Conservation (phyloP, 2,888 invertebrate species). For the Dynastes hyllus region DNA sequence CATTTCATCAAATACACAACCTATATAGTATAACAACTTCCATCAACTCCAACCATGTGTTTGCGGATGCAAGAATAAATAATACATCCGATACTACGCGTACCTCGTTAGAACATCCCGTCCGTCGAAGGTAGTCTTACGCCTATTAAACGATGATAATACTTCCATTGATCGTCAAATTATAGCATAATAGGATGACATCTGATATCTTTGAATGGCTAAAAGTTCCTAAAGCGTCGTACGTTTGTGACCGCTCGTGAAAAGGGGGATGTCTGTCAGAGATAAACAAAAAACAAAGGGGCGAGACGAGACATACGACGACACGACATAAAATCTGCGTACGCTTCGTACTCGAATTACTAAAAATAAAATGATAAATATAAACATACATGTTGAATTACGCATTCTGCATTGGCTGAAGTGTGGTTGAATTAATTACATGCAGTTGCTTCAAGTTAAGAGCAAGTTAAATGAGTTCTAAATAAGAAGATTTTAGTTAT, state of each 20-base stretch:
- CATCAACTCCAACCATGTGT: not conserved
- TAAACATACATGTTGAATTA: too few relatives aligned
- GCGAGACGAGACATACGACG: not conserved
- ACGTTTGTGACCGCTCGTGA: not conserved
- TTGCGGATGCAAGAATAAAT: slow-evolving; percentile 1
- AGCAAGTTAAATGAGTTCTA: too few relatives aligned
- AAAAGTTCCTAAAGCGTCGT: slow-evolving; percentile 54
- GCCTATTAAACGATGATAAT: slow-evolving; percentile 57
- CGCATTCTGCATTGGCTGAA: too few relatives aligned
- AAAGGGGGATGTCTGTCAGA: slow-evolving; percentile 55
- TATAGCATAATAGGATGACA: slow-evolving; percentile 59
- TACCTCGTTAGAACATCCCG: too few relatives aligned
- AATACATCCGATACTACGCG: not conserved
- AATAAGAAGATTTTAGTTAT: too few relatives aligned
- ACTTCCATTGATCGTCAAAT: slow-evolving; percentile 57
- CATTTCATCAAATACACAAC: too few relatives aligned
- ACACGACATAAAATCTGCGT: not conserved
- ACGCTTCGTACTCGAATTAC: not conserved
- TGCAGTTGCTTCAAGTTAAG: too few relatives aligned
- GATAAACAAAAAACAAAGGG: slow-evolving; percentile 54
- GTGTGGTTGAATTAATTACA: too few relatives aligned
- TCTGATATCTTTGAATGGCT: slow-evolving; percentile 59
- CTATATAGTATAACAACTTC: too few relatives aligned
- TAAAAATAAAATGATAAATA: not conserved
- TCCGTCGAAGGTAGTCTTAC: slow-evolving; percentile 5